Evolutionary conservation across 2,797 vertebrate genomes (phyloP).

Genomic region (Tokudaia tokunoshimensis): DNA sequence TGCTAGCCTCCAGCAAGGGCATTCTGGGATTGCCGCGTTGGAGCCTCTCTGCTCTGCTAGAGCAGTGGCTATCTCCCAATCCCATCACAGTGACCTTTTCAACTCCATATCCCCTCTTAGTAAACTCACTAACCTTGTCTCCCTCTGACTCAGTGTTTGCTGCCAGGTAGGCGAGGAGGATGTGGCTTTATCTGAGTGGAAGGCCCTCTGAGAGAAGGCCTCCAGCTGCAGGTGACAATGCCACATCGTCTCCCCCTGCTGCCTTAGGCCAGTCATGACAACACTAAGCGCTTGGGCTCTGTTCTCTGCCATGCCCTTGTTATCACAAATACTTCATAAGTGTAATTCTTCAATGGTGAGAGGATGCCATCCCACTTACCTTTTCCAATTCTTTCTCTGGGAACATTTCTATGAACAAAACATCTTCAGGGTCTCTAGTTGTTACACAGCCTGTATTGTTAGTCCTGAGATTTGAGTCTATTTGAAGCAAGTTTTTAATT

Average conservation of each 20-base stretch:
- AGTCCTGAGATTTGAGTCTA: neutral
- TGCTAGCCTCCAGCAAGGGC: no score
- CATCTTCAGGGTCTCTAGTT: neutral
- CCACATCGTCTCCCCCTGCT: neutral
- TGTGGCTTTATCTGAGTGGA: neutral
- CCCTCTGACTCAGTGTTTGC: neutral
- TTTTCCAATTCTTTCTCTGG: neutral
- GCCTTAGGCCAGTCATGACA: neutral
- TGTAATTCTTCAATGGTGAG: neutral
- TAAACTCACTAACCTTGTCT: neutral
- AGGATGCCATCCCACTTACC: neutral
- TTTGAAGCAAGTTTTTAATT: neutral
- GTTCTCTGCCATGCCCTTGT: neutral
- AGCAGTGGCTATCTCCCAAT: neutral
- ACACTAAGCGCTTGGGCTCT: neutral
- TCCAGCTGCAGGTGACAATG: no score
- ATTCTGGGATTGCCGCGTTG: neutral
- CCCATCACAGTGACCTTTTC: no score
- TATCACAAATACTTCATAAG: neutral
- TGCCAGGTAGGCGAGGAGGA: neutral
- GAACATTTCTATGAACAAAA: neutral
- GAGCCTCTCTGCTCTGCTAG: neutral
- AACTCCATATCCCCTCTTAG: neutral
- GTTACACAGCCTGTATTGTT: neutral
- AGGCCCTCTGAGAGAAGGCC: no score